A percentile compares a stretch with the other conserved stretches of the same genome.
Conservation (phyloP, 1,140 invertebrate genomes). For the Drusus annulatus region DNA sequence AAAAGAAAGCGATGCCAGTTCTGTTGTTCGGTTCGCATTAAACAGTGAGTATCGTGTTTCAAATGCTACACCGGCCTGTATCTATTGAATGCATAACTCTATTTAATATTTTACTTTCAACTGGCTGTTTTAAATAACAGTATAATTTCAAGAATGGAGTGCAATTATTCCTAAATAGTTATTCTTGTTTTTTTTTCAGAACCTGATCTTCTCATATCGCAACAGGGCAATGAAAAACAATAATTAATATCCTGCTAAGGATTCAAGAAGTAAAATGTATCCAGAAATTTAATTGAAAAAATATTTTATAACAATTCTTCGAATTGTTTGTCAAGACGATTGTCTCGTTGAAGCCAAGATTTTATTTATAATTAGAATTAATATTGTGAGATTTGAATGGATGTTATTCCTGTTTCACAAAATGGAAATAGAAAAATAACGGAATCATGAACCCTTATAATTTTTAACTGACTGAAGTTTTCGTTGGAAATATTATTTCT, state of each 20-base stretch:
- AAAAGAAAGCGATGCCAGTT: slow-evolving; percentile 42
- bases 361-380: too few relatives aligned
- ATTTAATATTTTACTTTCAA: neutral
- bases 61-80: neutral
- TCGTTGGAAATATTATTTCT: too few relatives aligned
- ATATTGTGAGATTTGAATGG: too few relatives aligned
- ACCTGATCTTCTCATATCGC: slow-evolving; percentile 51
- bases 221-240: slow-evolving; percentile 15
- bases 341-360: too few relatives aligned
- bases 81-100: neutral
- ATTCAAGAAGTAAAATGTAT: too few relatives aligned
- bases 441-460: too few relatives aligned
- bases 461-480: too few relatives aligned
- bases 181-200: slow-evolving; percentile 37
- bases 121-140: neutral
- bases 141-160: neutral
- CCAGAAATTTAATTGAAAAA: too few relatives aligned
- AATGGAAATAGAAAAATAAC: too few relatives aligned
- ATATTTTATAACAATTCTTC: too few relatives aligned
- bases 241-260: neutral
- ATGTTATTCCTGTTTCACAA: too few relatives aligned
- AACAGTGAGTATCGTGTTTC: slow-evolving; percentile 47
- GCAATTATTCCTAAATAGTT: neutral
- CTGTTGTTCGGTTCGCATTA: slow-evolving; percentile 54
- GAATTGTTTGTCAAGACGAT: too few relatives aligned